Evolutionary conservation across 2,888 invertebrate species (phyloP), one percentile per base, ranked within the genome.

Genomic region (Acanthococcus lagerstroemiae): DNA sequence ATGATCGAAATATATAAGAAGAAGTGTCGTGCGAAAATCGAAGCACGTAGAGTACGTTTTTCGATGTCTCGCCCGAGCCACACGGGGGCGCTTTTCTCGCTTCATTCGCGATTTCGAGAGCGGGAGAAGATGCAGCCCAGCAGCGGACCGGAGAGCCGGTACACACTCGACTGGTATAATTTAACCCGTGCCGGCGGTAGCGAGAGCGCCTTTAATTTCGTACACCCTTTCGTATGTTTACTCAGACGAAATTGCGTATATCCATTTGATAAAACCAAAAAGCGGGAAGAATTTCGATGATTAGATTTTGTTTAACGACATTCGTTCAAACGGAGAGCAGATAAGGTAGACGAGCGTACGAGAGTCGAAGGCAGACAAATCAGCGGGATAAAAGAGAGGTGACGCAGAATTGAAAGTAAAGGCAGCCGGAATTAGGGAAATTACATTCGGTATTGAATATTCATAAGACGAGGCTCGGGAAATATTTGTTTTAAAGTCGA

Each of bases 401-500:
- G 60, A 60, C 60, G 60, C 25, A 17, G 60, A 60, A 60, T 60
- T 60, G 60, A 60, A 60, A 60, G 60, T 60, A 60, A 60, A 60
- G 60, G 60, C 60, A 60, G 26, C 27, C n/a, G 60, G 60, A 60
- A 60, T 60, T 60, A 60, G 60, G 60, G 60, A 60, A 60, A 60
- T 60, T 60, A 60, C 60, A 60, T 60, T 60, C 48, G 25, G 60
- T 60, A 60, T 60, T 60, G 60, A 60, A 60, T 60, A 60, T 60
- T 60, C 60, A 60, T 60, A 60, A 60, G 60, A 19, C 27, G 60
- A 30, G 48, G 46, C 22, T 24, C 25, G 60, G 60, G 30, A 60
- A 60, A 60, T 60, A 60, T 60, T 60, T 60, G 60, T 60, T 60
- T 60, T 48, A 60, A 60, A 60, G 60, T 60, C 45, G 60, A 60